phyloP scores from a whole-genome alignment of 2,888 invertebrate species.

The Cheilosia urbana region DNA sequence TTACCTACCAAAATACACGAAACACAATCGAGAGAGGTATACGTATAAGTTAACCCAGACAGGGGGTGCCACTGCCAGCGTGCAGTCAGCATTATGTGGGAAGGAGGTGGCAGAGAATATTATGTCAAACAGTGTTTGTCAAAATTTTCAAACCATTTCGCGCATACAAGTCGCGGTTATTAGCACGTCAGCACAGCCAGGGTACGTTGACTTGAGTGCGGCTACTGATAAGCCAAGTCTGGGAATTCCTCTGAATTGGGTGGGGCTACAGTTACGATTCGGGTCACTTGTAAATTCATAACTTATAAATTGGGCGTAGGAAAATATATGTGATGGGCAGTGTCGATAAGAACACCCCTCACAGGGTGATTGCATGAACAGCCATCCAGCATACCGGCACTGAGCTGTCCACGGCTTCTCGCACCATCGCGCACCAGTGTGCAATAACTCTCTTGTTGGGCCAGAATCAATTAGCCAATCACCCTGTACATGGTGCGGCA shows the following conservation, averaged over 20 bases:
- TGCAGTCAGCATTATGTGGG: not conserved
- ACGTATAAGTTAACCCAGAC: conserved; percentile 20
- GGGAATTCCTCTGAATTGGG: conserved; percentile 47
- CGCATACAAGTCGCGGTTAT: conserved; percentile 64
- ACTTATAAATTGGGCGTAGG: conserved; percentile 24
- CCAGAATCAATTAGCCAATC: conserved; percentile 66
- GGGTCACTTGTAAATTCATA: conserved; percentile 57
- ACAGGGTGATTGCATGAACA: conserved; percentile 48
- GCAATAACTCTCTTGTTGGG: conserved; percentile 64
- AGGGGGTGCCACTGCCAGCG: conserved; percentile 30
- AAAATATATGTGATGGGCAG: conserved; percentile 4
- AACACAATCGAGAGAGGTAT: conserved; percentile 23
- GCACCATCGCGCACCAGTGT: not conserved
- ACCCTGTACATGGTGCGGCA: conserved; percentile 46
- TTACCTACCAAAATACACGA: conserved; percentile 50
- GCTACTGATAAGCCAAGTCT: conserved; percentile 44
- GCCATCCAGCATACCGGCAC: too few species aligned
- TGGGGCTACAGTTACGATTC: conserved; percentile 66
- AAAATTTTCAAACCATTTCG: conserved; percentile 54
- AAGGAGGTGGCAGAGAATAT: conserved; percentile 32
- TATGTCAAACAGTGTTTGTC: conserved; percentile 62
- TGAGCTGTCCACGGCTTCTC: too few species aligned
- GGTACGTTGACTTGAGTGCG: conserved; percentile 57
- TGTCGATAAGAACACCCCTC: conserved; percentile 27
- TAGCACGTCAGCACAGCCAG: conserved; percentile 1